A percentile compares a stretch with the other conserved stretches of the same genome.
phyloP scores from a whole-genome alignment of 2,888 invertebrate genomes.

The Prostheceraeus crozeri region DNA sequence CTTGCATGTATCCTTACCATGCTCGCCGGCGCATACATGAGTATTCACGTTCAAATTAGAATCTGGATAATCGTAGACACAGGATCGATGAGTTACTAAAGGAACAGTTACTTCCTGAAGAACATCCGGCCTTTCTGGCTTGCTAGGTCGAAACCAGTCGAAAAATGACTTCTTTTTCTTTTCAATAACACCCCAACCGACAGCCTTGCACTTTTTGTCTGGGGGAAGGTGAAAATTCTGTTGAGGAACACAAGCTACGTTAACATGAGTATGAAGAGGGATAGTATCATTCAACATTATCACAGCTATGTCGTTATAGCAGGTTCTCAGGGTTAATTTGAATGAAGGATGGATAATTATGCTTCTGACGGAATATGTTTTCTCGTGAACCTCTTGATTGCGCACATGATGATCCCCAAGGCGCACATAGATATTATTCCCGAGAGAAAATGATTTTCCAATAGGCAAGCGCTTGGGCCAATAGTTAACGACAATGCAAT shows the following conservation, averaged over 20 bases:
- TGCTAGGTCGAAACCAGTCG: too few relatives aligned
- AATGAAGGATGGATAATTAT: conserved; percentile 25
- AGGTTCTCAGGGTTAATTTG: neutral
- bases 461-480: neutral
- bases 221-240: neutral
- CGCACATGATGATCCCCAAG: conserved; percentile 24
- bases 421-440: neutral
- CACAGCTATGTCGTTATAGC: conserved; percentile 20
- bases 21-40: too few relatives aligned
- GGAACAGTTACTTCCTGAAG: too few relatives aligned
- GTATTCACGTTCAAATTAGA: too few relatives aligned
- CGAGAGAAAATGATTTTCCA: neutral
- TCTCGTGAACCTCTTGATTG: neutral
- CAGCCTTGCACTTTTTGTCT: conserved; percentile 1
- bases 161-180: too few relatives aligned
- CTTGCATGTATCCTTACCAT: too few relatives aligned
- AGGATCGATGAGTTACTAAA: too few relatives aligned
- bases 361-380: neutral
- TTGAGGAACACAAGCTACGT: neutral
- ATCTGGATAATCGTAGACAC: too few relatives aligned
- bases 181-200: conserved; percentile 3
- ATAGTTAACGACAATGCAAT: conserved; percentile 22
- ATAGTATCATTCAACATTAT: neutral
- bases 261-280: neutral
- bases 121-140: too few relatives aligned